Percentiles rank a stretch among this genome's conserved stretches.
These are phyloP conservation scores for Aphelenchoides besseyi DNA, from an alignment of 1,140 invertebrate genomes.

Conservation along the genomic window DNA sequence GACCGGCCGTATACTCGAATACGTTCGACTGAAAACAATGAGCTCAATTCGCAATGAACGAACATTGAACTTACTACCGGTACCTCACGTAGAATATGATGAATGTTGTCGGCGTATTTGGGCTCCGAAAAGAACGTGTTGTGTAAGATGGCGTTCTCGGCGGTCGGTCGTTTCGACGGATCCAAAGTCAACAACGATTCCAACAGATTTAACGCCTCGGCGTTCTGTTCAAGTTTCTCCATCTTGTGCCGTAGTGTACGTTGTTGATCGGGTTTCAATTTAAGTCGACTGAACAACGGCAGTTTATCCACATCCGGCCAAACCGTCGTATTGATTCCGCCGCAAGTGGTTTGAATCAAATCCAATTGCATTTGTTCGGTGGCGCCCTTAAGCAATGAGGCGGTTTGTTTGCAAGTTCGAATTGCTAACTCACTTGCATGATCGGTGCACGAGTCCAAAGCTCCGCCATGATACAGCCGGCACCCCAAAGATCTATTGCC, in stretches of 20 bases:
- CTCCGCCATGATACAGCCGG: slow-evolving; percentile 97
- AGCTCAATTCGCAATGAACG: slow-evolving; percentile 31
- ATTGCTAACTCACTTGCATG: slow-evolving; percentile 66
- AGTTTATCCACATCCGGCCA: slow-evolving; percentile 92
- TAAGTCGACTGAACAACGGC: slow-evolving; percentile 84
- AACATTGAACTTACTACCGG: slow-evolving; percentile 27
- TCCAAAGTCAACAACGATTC: slow-evolving; percentile 87
- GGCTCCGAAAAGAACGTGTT: slow-evolving; percentile 98
- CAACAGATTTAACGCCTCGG: slow-evolving; percentile 83
- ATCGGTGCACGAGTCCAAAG: slow-evolving; percentile 89
- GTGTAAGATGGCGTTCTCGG: slow-evolving; percentile 88
- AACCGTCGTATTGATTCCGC: slow-evolving; percentile 81
- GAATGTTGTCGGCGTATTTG: slow-evolving; percentile 70
- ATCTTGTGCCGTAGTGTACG: slow-evolving; percentile 70
- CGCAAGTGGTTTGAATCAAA: slow-evolving; percentile 90
- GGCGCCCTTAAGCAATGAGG: slow-evolving; percentile 71
- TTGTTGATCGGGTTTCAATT: slow-evolving; percentile 84
- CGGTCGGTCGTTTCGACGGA: slow-evolving; percentile 82
- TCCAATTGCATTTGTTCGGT: slow-evolving; percentile 93
- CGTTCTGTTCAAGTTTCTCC: slow-evolving; percentile 69
- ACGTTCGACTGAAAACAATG: slow-evolving; percentile 47
- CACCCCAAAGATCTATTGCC: slow-evolving; percentile 95
- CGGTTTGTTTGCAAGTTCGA: neutral
- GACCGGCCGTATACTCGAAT: slow-evolving; percentile 57
- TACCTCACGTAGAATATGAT: slow-evolving; percentile 47